A percentile compares a stretch with the other conserved stretches of the same genome.
Conservation (phyloP, 2,113 vertebrate species). For the Corapipo altera region DNA sequence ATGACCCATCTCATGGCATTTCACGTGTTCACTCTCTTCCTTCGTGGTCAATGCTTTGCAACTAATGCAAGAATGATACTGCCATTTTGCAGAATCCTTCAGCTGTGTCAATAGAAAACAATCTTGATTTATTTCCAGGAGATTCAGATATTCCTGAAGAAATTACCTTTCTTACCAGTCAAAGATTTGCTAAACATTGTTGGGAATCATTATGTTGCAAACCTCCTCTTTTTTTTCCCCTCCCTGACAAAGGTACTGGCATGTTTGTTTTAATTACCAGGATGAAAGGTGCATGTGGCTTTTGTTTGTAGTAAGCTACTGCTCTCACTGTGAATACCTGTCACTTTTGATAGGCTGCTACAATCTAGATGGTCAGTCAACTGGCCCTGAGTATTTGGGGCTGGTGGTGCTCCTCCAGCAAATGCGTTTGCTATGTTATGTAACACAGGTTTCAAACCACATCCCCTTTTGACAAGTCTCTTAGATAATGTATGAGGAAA, state of each 20-base stretch:
- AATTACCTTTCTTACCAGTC: background rate
- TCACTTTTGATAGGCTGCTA: background rate
- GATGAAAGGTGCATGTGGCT: background rate
- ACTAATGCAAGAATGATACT: background rate
- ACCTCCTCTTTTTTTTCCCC: background rate
- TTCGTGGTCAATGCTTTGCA: background rate
- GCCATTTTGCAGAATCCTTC: background rate
- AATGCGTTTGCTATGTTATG: background rate
- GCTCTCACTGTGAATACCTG: constrained; percentile 17
- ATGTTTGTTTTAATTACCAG: constrained; percentile 30
- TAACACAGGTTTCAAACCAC: background rate
- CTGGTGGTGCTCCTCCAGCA: background rate
- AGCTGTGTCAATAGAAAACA: background rate
- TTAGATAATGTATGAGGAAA: background rate
- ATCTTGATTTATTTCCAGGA: background rate
- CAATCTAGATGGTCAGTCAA: background rate
- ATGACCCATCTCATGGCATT: background rate
- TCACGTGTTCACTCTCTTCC: background rate
- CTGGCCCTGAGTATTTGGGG: background rate
- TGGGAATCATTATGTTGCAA: background rate
- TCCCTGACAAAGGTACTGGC: background rate
- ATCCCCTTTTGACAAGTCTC: background rate
- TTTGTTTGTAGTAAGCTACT: background rate
- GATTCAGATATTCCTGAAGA: background rate
- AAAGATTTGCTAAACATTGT: background rate